phyloP scores from a whole-genome alignment of 2,113 vertebrate species.

The Xiphophorus hellerii region DNA sequence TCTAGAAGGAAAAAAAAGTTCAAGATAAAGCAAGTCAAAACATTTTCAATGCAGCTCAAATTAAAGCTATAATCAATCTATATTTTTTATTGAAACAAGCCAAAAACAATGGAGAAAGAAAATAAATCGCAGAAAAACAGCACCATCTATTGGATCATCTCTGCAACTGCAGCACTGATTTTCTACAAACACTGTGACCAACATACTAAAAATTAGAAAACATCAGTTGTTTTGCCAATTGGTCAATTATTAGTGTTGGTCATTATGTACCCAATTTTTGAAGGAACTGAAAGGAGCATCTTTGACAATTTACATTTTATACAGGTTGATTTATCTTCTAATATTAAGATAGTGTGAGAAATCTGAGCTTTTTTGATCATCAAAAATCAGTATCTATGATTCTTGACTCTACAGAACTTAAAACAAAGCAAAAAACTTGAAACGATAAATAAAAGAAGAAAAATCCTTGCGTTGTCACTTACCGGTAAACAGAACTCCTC shows the following conservation, averaged over 20 bases:
- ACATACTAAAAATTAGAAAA: no score
- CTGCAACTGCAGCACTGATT: not conserved
- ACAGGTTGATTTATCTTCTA: no score
- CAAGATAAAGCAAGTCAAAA: not conserved
- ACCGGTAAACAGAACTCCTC: conserved; percentile 99
- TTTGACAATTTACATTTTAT: no score
- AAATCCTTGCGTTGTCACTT: conserved; percentile 67
- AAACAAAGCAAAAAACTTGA: not conserved
- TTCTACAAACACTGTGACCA: not conserved
- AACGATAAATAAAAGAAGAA: not conserved
- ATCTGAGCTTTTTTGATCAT: not conserved
- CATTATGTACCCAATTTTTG: no score
- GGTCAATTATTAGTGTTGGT: no score
- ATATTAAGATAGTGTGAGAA: not conserved
- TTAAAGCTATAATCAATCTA: not conserved
- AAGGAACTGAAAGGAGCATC: no score
- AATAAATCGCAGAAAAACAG: not conserved
- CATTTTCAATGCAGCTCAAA: not conserved
- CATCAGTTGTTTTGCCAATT: no score
- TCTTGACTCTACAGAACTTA: no score
- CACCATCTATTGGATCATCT: not conserved
- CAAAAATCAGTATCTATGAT: not conserved
- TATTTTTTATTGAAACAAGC: not conserved
- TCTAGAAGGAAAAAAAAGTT: conserved; percentile 73
- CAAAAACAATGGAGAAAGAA: not conserved